Evolutionary conservation across 2,888 invertebrate genomes (phyloP), one percentile per base, ranked within the genome.

Genomic region (Hydrotaea diabolus): DNA sequence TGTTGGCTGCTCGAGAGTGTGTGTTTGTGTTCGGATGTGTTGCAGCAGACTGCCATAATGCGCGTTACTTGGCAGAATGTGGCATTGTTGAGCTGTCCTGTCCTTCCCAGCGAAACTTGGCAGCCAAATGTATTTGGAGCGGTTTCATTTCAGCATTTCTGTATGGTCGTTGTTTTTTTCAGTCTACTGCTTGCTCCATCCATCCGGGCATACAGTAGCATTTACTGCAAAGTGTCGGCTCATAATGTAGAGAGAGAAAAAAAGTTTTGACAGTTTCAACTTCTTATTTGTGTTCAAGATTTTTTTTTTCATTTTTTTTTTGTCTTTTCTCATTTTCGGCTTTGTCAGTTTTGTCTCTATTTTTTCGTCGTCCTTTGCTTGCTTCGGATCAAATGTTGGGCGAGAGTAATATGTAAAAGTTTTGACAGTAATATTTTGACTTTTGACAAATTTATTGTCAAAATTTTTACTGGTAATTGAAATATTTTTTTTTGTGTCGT

Each of bases 371-470:
- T 69, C 23, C 46, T 69, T 78, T 2, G 19, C 62, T 26, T 36
- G 46, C 36, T 13, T 62, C 36, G 15, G 57, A 31, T 64, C 64
- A 75, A 74, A 53, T 80, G 46, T 71, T 74, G 77, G 80, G 46
- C 69, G 19, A 76, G 69, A 31, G 15, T 71, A 76, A 57, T 79
- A 43, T 69, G 39, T 53, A 53, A 83, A 83, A 83, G 77, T 80
- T 83, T 74, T 80, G 83, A 66, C 83, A 83, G 77, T 83, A 83
- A 84, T 81, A 64, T 57, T 78, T 77, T 84, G 77, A 80, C 80
- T 84, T 84, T 80, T 84, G 84, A 84, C 80, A 84, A 84, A 78
- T 84, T 81, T 84, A 84, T 84, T 76, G 75, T 71, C 46, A 43
- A 84, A 78, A 75, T 78, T 78, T 31, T 75, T 46, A 39, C 77